These are phyloP conservation scores for Fulica atra DNA, from an alignment of 2,113 vertebrate genomes.

Conservation along the genomic window DNA sequence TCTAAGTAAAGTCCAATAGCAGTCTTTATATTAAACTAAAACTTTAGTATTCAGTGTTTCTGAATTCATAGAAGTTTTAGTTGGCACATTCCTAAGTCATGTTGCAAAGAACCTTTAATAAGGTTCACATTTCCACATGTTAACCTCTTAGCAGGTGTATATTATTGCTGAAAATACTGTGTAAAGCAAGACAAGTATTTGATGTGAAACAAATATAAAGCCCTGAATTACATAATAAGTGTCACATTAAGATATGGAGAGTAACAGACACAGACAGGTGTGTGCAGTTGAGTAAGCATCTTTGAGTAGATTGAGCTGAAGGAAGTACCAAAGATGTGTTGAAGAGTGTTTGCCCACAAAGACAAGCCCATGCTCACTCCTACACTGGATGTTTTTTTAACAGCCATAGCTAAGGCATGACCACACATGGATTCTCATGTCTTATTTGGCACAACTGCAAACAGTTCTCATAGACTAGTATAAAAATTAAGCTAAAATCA, in stretches of 20 bases:
- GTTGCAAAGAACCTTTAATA: not conserved
- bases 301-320: not conserved
- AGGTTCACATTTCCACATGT: not conserved
- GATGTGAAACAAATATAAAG: not conserved
- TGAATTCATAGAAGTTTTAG: not conserved
- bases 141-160: not conserved
- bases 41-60: not conserved
- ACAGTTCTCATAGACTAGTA: not conserved
- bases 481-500: not conserved
- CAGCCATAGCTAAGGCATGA: not conserved
- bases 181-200: not conserved
- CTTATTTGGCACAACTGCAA: not conserved
- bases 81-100: not conserved
- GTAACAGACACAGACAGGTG: not conserved
- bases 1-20: not conserved
- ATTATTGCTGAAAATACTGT: not conserved
- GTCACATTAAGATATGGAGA: not conserved
- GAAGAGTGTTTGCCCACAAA: not conserved
- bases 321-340: not conserved
- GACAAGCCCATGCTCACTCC: not conserved
- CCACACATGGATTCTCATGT: not conserved
- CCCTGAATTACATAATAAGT: not conserved
- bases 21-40: not conserved
- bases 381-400: not conserved
- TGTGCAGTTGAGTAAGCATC: not conserved